phyloP scores from a whole-genome alignment of 1,140 invertebrate genomes.

The Periplaneta americana region DNA sequence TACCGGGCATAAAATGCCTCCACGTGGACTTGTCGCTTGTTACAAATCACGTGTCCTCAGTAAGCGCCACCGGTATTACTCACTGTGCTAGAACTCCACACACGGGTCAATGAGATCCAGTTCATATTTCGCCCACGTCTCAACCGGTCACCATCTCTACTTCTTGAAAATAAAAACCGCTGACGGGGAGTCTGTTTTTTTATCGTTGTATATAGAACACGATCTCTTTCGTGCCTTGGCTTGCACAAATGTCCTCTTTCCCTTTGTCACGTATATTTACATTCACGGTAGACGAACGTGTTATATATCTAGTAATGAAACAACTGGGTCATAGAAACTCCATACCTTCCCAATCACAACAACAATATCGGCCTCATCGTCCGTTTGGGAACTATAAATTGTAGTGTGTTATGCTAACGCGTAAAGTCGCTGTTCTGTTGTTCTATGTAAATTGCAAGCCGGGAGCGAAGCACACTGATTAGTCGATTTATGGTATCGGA shows the following conservation, averaged over 20 bases:
- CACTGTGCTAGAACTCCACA: no score
- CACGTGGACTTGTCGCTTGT: neutral
- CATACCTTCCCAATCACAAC: neutral
- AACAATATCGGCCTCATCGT: neutral
- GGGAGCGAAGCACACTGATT: neutral
- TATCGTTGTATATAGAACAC: neutral
- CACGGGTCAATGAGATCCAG: neutral
- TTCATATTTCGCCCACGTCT: neutral
- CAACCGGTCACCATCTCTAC: neutral
- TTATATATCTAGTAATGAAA: neutral
- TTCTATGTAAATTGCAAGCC: neutral
- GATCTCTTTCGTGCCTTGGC: neutral
- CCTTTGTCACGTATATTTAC: neutral
- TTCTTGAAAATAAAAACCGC: neutral
- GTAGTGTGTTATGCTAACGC: neutral
- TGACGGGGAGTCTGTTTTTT: neutral
- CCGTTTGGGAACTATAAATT: neutral
- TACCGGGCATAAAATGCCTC: neutral
- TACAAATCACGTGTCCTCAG: neutral
- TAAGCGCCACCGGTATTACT: no score
- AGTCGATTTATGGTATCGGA: neutral
- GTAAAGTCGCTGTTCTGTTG: neutral
- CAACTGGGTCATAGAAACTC: neutral
- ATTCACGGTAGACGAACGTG: no score
- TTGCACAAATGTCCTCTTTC: no score